phyloP scores from a whole-genome alignment of 1,140 invertebrate genomes.

The Aleiodes sp. region DNA sequence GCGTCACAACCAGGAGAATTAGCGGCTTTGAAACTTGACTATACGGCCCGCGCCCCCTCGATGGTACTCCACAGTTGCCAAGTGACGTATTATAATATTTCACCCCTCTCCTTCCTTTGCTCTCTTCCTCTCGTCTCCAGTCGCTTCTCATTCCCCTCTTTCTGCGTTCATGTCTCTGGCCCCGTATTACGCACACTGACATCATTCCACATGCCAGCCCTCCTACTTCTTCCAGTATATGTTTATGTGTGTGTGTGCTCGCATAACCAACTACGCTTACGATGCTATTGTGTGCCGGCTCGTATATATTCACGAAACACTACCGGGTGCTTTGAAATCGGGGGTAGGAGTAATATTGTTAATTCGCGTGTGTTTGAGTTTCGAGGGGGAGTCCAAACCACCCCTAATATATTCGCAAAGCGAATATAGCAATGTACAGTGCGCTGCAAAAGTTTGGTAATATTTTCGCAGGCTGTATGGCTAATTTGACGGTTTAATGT shows the following conservation, averaged over 20 bases:
- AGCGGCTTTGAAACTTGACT: slow-evolving; percentile 55
- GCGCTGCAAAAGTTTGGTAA: slow-evolving; percentile 5
- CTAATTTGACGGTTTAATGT: too few species aligned
- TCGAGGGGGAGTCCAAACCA: slow-evolving; percentile 58
- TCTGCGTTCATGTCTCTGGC: slow-evolving; percentile 31
- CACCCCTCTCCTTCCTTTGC: slow-evolving; percentile 47
- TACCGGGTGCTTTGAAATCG: slow-evolving; percentile 47
- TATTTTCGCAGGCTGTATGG: too few species aligned
- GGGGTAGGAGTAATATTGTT: slow-evolving; percentile 62
- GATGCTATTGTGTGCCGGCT: slow-evolving; percentile 26
- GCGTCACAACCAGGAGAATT: slow-evolving; percentile 40
- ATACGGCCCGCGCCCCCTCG: slow-evolving; percentile 51
- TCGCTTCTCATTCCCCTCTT: neutral
- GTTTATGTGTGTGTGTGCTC: too few species aligned
- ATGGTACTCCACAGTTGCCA: slow-evolving; percentile 62
- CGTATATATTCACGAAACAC: slow-evolving; percentile 36
- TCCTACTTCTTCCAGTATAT: slow-evolving; percentile 37
- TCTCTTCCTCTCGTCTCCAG: slow-evolving; percentile 17
- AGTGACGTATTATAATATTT: slow-evolving; percentile 66
- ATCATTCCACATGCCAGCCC: slow-evolving; percentile 37
- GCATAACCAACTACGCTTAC: too few species aligned
- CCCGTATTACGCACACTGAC: neutral
- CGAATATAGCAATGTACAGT: slow-evolving; percentile 56
- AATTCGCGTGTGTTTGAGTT: slow-evolving; percentile 64
- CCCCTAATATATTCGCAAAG: slow-evolving; percentile 64